Evolutionary conservation across 2,888 invertebrate genomes (phyloP), one percentile per base, ranked within the genome.

Genomic region (Pristionchus exspectatus): DNA sequence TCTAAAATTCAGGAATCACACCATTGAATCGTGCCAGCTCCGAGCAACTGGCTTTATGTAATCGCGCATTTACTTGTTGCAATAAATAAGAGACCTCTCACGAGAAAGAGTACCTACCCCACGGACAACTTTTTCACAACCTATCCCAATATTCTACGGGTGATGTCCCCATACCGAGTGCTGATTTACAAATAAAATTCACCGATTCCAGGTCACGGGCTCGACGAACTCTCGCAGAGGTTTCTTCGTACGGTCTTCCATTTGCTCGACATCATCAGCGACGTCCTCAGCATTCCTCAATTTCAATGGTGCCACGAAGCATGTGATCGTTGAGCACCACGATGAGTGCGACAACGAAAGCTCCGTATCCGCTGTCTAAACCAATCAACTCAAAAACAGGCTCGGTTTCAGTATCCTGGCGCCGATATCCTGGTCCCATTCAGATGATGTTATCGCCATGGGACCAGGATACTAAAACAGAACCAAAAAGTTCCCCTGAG

Each of bases 211-310:
- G 87, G 69, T 87, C 24, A 87, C 69, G 66, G 87, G 87, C 21
- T 72, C 87, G 18, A 54, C 72, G 33, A 74, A 54, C 33, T 74
- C 74, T 14, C 56, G 66, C n/a, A n/a, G 66, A 14, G 66, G 69
- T 0, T 89, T 69, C 83, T 50, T 89, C 81, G 66, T 89, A 0
- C 89, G 89, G 9, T 59, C 81, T 12, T 89, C 89, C 7, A 66
- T 89, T n/a, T 89, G 89, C 30, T 89, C 89, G 16, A 81, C 89
- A 0, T 89, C 89, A 18, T 89, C 89, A 0, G 89, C 89, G 50
- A 83, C 89, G 56, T 89, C 89, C 0, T 89, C 89, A 14, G 83
- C 89, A 59, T 89, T 81, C 66, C 38, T 89, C 44, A 44, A 85
- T 33, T 85, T 50, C 59, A 56, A 66, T 14, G 59, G 38, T 10